A percentile compares a stretch with the other conserved stretches of the same genome.
Conservation (phyloP, 2,797 vertebrate species). For the Acropternis orthonyx region DNA sequence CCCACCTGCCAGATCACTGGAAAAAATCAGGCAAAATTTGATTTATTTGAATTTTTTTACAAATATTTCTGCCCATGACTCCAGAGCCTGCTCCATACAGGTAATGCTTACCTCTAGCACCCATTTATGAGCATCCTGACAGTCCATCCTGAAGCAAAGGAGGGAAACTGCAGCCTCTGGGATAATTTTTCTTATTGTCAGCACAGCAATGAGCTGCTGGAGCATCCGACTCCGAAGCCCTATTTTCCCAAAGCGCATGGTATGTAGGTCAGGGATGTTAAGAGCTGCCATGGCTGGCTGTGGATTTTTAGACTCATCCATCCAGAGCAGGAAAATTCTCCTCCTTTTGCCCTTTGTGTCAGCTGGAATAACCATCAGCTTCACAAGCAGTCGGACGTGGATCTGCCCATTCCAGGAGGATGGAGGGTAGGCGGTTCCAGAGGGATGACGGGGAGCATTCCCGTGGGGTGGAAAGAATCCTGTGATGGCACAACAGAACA, state of each 20-base stretch:
- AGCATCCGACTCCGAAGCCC: not conserved
- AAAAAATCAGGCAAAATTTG: not conserved
- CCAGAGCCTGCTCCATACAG: not conserved
- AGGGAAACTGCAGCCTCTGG: not conserved
- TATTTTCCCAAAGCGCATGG: not conserved
- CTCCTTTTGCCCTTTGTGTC: conserved; percentile 51
- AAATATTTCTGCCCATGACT: not conserved
- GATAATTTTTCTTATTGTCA: not conserved
- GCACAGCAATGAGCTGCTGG: not conserved
- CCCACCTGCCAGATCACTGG: accelerated
- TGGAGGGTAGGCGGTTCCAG: not conserved
- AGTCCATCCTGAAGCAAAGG: not conserved
- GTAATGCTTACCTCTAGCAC: not conserved
- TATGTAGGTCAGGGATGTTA: conserved; percentile 55
- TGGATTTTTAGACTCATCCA: conserved; percentile 38
- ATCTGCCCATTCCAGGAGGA: not conserved
- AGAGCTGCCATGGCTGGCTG: conserved; percentile 22
- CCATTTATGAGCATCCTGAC: not conserved
- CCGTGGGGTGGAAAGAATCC: accelerated
- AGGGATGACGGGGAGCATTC: accelerated
- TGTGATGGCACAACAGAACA: accelerated
- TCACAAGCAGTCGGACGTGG: not conserved
- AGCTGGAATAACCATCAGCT: conserved; percentile 4
- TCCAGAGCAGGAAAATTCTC: conserved; percentile 14
- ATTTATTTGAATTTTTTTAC: not conserved